phyloP scores from a whole-genome alignment of 2,113 vertebrate genomes.

The Rafetus swinhoei region DNA sequence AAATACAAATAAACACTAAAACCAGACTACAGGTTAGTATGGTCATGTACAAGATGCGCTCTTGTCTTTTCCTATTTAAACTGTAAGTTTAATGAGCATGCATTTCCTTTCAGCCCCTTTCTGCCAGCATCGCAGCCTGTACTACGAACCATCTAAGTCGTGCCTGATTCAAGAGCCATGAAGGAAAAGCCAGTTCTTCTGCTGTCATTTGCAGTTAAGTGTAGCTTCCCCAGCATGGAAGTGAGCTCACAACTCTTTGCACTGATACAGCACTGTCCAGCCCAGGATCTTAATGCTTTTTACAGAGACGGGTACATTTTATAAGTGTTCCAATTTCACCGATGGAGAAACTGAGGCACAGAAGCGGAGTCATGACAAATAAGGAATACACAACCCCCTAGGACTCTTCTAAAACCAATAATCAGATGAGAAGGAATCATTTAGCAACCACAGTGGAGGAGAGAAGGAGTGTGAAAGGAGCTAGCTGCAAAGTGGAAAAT shows the following conservation, averaged over 20 bases:
- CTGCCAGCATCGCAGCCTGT: not conserved
- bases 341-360: not conserved
- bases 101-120: not conserved
- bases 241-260: not conserved
- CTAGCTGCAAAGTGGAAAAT: not conserved
- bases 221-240: not conserved
- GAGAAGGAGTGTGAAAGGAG: not conserved
- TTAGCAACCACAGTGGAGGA: accelerated
- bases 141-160: not conserved
- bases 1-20: not conserved
- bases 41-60: not conserved
- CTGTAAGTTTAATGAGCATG: not conserved
- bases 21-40: not conserved
- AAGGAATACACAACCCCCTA: not conserved
- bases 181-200: not conserved
- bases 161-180: not conserved
- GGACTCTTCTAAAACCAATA: not conserved
- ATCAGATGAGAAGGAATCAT: not conserved
- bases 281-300: not conserved
- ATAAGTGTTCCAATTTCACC: not conserved
- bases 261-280: not conserved
- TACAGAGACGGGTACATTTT: not conserved
- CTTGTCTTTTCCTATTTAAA: not conserved
- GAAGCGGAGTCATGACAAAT: not conserved
- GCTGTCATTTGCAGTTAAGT: not conserved